These are phyloP conservation scores for Hybos culiciformis DNA, from an alignment of 2,888 invertebrate genomes.

Conservation along the genomic window DNA sequence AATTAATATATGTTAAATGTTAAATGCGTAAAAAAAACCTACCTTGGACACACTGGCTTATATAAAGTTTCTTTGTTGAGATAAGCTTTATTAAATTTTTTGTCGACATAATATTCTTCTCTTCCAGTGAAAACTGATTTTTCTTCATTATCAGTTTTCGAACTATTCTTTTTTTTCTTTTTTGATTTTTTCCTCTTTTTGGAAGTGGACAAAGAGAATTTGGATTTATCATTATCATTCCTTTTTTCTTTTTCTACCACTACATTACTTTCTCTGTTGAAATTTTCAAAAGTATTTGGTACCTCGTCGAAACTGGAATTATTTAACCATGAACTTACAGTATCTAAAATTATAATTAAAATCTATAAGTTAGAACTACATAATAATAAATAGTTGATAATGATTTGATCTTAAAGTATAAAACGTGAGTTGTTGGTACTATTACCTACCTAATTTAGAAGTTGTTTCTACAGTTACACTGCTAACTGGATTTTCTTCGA, in stretches of 20 bases:
- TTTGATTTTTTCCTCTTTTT: no score
- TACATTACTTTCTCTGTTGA: neutral
- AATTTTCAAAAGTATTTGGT: no score
- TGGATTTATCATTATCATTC: no score
- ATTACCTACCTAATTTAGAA: no score
- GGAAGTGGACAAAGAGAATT: no score
- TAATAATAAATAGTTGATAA: no score
- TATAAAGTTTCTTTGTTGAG: slow-evolving; percentile 46
- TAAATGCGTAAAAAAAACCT: slow-evolving; percentile 18
- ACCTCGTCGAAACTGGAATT: slow-evolving; percentile 20
- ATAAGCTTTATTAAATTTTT: slow-evolving; percentile 42
- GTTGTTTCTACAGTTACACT: neutral
- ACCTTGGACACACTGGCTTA: slow-evolving; percentile 49
- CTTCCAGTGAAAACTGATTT: slow-evolving; percentile 23
- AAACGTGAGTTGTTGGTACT: no score
- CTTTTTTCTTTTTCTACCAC: neutral
- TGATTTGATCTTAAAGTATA: no score
- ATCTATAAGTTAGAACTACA: neutral
- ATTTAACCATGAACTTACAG: slow-evolving; percentile 14
- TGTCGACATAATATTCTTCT: slow-evolving; percentile 47
- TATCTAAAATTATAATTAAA: neutral
- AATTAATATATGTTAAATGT: slow-evolving; percentile 1
- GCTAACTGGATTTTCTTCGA: neutral
- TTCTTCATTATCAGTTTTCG: neutral
- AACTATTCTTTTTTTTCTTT: no score